Conservation (phyloP, 2,888 invertebrate species). For the Conomelus anceps region DNA sequence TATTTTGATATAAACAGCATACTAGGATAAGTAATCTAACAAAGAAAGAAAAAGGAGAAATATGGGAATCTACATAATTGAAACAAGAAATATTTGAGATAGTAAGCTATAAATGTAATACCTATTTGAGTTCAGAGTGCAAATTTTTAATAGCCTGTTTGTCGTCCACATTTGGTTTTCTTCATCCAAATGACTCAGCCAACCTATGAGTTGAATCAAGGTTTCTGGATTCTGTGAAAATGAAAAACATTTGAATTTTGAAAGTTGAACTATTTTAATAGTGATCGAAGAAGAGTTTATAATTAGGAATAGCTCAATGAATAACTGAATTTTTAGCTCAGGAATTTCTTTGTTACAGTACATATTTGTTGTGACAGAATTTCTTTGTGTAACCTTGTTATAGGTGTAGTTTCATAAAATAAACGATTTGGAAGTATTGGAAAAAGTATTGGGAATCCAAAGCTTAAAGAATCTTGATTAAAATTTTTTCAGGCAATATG, state of each 20-base stretch:
- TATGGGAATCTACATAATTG: not conserved
- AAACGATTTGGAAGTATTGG: no score
- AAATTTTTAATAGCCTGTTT: constrained; percentile 42
- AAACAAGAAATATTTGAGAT: not conserved
- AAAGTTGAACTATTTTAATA: not conserved
- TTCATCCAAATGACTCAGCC: constrained; percentile 46
- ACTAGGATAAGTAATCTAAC: not conserved
- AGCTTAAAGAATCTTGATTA: no score
- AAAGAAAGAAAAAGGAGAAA: not conserved
- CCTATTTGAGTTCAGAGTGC: constrained; percentile 44
- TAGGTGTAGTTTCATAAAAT: no score
- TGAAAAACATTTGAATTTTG: not conserved
- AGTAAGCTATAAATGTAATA: constrained; percentile 8
- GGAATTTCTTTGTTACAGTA: no score
- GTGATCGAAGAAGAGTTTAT: not conserved
- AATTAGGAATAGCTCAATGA: no score
- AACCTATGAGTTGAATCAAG: constrained; percentile 46
- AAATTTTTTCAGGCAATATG: no score
- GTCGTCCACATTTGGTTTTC: constrained; percentile 44
- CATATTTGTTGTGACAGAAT: no score
- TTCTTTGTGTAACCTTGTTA: no score
- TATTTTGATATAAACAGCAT: no score
- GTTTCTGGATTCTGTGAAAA: constrained; percentile 43
- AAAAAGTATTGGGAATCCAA: no score
- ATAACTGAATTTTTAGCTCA: no score